Conservation (phyloP, 2,888 invertebrate species). For the Sminthurinus aureus region DNA sequence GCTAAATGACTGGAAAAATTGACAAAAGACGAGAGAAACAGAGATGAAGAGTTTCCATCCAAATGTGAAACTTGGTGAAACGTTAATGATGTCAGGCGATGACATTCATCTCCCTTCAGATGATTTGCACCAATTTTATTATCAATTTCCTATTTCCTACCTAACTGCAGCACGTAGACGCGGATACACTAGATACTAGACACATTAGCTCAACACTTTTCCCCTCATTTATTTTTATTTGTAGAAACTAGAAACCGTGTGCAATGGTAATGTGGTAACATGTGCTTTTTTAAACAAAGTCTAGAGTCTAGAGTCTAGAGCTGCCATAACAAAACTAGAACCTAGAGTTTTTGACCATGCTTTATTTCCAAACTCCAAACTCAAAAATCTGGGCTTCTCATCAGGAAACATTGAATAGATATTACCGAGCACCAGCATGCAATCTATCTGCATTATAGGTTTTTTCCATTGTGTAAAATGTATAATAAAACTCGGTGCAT, state of each 20-base stretch:
- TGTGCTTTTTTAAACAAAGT: no score
- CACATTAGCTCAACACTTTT: conserved; percentile 14
- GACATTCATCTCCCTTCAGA: conserved; percentile 41
- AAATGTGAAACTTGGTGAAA: conserved; percentile 42
- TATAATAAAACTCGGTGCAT: background rate
- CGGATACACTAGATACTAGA: no score
- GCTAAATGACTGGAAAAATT: background rate
- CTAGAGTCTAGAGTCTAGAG: no score
- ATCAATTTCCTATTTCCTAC: conserved; percentile 45
- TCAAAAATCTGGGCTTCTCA: background rate
- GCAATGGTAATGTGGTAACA: no score
- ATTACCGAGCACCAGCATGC: no score
- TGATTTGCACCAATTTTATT: conserved; percentile 50
- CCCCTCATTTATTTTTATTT: background rate
- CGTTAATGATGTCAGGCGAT: conserved; percentile 50
- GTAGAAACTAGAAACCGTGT: no score
- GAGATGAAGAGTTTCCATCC: background rate
- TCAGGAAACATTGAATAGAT: no score
- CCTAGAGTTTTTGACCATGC: no score
- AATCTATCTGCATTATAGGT: background rate
- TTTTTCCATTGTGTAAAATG: background rate
- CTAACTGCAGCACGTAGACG: no score
- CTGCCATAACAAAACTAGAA: no score
- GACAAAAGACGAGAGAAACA: background rate
- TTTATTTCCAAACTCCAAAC: background rate